Evolutionary conservation across 2,888 invertebrate genomes (phyloP), one percentile per base, ranked within the genome.

Genomic region (Aphelenchoides bicaudatus): DNA sequence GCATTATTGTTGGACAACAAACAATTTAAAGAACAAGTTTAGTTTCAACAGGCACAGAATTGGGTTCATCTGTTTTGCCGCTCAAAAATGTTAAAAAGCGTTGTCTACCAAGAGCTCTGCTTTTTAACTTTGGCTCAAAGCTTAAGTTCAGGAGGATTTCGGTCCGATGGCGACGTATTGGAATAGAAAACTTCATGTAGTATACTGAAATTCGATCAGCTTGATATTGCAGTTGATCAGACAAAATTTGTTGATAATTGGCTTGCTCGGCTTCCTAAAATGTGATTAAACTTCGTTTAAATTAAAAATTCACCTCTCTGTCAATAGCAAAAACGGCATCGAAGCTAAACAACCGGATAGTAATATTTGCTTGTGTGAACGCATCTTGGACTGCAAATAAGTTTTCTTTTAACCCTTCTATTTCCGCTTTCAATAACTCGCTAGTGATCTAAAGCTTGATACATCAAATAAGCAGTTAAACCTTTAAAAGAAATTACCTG

Each of bases 311-410:
- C 23, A 43, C 43, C 21, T 43, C n/a, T n/a, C 43, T 19, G 25
- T 43, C 43, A 8, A 43, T 43, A 19, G 43, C 43, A 21, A 43
- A 21, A n/a, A 43, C 25, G 10, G 43, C 43, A 43, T 43, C 43
- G 43, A 43, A 43, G 43, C 8, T 8, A 25, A 19, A 43, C 43
- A 21, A 19, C 23, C 25, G 21, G 25, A 43, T n/a, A 8, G 6
- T 43, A 10, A 34, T 10, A 6, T 43, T 10, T 8, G 43, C 8
- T 10, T 21, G 10, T 6, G 43, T 43, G 6, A 43, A 25, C 23
- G 43, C 8, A n/a, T 25, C 21, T 10, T 8, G 6, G 43, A 43
- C 25, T n/a, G 43, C 43, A n/a, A 6, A 6, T 19, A 43, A 6
- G 21, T 19, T 43, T 43, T 25, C 6, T 10, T 43, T 43, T 19